These are phyloP conservation scores for Ditula angustiorana DNA, from an alignment of 2,888 invertebrate genomes.

Conservation along the genomic window DNA sequence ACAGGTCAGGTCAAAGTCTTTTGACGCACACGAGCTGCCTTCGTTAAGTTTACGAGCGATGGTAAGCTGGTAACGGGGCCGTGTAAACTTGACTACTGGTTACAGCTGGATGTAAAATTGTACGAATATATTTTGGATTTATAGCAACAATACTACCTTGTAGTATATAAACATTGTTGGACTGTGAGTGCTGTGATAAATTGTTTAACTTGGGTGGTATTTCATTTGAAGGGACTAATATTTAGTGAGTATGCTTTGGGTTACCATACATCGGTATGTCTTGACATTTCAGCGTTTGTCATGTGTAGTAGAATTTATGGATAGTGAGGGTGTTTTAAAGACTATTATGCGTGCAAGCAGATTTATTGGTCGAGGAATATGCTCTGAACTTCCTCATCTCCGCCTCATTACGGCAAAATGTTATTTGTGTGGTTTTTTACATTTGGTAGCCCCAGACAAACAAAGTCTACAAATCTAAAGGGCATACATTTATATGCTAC, in stretches of 20 bases:
- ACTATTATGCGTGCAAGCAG: no score
- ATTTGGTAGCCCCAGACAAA: no score
- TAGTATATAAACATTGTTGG: not conserved
- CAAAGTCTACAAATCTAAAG: no score
- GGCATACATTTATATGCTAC: no score
- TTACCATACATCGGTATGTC: no score
- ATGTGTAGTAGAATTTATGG: no score
- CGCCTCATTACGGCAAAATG: no score
- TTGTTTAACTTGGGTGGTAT: not conserved
- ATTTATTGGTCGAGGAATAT: no score
- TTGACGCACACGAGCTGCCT: slow-evolving; percentile 45
- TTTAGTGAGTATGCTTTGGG: not conserved
- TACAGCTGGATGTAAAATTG: slow-evolving; percentile 17
- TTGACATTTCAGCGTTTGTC: no score
- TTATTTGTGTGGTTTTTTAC: no score
- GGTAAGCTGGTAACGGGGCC: slow-evolving; percentile 41
- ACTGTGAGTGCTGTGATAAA: slow-evolving; percentile 10
- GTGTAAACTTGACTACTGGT: slow-evolving; percentile 33
- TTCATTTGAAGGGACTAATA: not conserved
- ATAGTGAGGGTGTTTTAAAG: no score
- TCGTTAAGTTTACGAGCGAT: slow-evolving; percentile 62
- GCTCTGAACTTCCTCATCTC: no score
- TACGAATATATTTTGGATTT: slow-evolving; percentile 26
- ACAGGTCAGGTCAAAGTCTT: not conserved
- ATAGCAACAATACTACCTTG: slow-evolving; percentile 3